Base-by-base conservation (phyloP, 2,888 invertebrate species). In the Drosophila imparisetae region DNA sequence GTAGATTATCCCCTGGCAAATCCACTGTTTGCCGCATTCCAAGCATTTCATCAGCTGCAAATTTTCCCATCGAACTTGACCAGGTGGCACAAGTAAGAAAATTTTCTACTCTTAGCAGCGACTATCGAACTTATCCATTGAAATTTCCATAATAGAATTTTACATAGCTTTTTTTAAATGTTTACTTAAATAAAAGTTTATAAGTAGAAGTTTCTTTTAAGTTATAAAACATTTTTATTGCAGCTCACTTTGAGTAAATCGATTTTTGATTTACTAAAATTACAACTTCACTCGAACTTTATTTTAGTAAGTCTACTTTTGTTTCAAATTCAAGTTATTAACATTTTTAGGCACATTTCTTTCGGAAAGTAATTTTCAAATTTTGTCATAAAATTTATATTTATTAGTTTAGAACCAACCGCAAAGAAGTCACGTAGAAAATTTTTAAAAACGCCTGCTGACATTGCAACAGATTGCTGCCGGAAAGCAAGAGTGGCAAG, bases 341-440 rank as follows among this genome's bases (percentile, higher is more conserved):
- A 2, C 2, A 57, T 60, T 60, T 66, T 64, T 72, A 66, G 82
- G 59, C 68, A 38, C 27, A 24, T 59, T 65, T 68, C 70, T 21
- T 73, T 29, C 27, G 29, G 49, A 52, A 67, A 38, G 11, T 10
- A 27, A 27, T 30, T 52, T 50, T 72, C 24, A 48, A 75, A 75
- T 67, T 68, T 59, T 57, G 3, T 24, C 55, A 36, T 5, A 53
- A 73, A 58, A 50, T 30, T 52, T 45, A 30, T 18, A 40, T 40
- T 30, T n/a, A 1, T 61, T 30, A 18, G 29, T 64, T 2, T 13
- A n/a, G 63, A 62, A 91, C 92, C 61, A 82, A 92, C 92, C 92
- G 93, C 92, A 90, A 92, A 92, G 53, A 92, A 83, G 65, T 92
- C 92, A 15, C 93, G 90, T 62, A 92, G 89, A 72, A 92, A 92